phyloP scores from a whole-genome alignment of 2,888 invertebrate species.

The Stramonita haemastoma region DNA sequence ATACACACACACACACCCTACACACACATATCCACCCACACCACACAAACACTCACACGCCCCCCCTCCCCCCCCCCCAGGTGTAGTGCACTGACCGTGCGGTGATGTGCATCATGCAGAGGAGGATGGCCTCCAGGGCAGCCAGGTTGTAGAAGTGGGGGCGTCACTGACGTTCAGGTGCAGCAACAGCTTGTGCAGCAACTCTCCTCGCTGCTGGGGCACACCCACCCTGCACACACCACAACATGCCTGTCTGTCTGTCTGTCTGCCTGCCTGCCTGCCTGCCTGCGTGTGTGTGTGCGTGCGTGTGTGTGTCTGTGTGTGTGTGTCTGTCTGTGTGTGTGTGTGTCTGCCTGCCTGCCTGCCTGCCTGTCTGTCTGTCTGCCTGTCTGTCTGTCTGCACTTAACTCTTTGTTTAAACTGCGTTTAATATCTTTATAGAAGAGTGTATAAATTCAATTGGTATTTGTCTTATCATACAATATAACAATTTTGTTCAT shows the following conservation, averaged over 20 bases:
- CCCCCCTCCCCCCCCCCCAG: no score
- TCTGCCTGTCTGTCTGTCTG: no score
- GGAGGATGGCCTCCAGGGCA: slow-evolving; percentile 73
- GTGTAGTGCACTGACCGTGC: slow-evolving; percentile 67
- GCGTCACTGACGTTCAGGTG: slow-evolving; percentile 73
- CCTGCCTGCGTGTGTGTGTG: neutral
- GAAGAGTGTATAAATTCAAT: no score
- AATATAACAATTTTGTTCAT: no score
- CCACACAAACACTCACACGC: neutral
- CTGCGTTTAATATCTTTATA: no score
- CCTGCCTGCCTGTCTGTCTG: no score
- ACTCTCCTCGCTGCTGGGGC: slow-evolving; percentile 67
- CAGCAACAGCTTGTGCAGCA: slow-evolving; percentile 64
- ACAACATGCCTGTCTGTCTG: no score
- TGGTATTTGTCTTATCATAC: no score
- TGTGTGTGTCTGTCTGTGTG: neutral
- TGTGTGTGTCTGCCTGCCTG: no score
- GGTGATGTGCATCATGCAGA: slow-evolving; percentile 74
- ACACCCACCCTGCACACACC: slow-evolving; percentile 16
- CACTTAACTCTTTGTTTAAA: neutral
- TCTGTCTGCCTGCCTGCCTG: no score
- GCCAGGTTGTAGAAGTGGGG: slow-evolving; percentile 76
- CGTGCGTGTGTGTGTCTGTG: neutral
- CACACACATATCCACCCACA: no score
- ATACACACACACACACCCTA: no score